Percentiles rank a stretch among this genome's conserved stretches.
Evolutionary conservation across 1,140 invertebrate genomes (phyloP).

Genomic region (Pseudomyrmex sp.): DNA sequence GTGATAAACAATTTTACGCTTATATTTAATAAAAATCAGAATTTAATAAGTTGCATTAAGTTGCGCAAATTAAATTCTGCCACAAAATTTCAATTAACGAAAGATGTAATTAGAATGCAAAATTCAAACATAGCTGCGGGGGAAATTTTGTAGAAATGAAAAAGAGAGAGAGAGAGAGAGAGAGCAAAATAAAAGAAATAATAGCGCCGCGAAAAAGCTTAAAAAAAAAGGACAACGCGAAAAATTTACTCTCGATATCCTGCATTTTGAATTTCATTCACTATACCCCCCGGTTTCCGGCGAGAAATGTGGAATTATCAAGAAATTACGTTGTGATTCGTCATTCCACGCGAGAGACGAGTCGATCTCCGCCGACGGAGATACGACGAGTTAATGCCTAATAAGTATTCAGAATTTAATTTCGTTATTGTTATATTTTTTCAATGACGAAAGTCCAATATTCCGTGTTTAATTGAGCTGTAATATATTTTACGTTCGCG

Average conservation of each 20-base stretch:
- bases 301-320: not conserved
- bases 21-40: too few relatives aligned
- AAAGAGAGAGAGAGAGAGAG: too few relatives aligned
- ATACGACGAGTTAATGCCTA: not conserved
- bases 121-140: too few relatives aligned
- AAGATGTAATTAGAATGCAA: too few relatives aligned
- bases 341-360: not conserved
- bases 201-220: not conserved
- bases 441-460: too few relatives aligned
- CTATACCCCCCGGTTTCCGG: not conserved
- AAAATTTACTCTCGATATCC: conserved; percentile 10
- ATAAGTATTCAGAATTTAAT: not conserved
- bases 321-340: not conserved
- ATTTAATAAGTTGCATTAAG: too few relatives aligned
- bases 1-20: not conserved
- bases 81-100: too few relatives aligned
- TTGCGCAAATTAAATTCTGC: too few relatives aligned
- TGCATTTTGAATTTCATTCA: not conserved
- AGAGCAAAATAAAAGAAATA: not conserved
- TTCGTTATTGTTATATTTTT: too few relatives aligned
- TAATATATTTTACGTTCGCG: not conserved
- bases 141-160: too few relatives aligned
- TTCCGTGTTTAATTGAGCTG: too few relatives aligned
- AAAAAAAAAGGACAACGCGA: not conserved
- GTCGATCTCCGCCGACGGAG: not conserved